These are phyloP conservation scores for Sisyra terminalis DNA, from an alignment of 2,888 invertebrate genomes.

Conservation along the genomic window DNA sequence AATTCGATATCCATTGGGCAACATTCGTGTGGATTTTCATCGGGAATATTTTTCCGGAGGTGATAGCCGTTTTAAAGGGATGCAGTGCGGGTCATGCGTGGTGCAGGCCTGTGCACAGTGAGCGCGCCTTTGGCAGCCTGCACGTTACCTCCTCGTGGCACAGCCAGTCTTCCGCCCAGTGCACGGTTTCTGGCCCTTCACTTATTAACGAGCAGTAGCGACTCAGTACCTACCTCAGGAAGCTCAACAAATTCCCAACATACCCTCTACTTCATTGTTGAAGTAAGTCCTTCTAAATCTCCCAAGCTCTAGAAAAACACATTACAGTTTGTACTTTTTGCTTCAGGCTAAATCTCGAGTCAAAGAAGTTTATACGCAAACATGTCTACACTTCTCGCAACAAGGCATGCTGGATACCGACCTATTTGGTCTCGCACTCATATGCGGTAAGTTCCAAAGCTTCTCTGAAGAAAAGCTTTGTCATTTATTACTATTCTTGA, in stretches of 20 bases:
- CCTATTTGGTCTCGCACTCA: constrained; percentile 70
- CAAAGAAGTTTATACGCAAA: constrained; percentile 66
- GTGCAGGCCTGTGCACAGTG: constrained; percentile 61
- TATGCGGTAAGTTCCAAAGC: constrained; percentile 51
- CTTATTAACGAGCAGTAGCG: constrained; percentile 35
- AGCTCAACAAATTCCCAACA: constrained; percentile 27
- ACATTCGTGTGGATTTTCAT: no score
- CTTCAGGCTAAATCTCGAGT: constrained; percentile 70
- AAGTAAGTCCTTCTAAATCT: constrained; percentile 19
- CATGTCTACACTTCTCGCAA: constrained; percentile 62
- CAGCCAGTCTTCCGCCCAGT: constrained; percentile 35
- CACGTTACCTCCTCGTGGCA: constrained; percentile 34
- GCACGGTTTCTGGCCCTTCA: constrained; percentile 48
- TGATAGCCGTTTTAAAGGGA: constrained; percentile 24
- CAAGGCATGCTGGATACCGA: constrained; percentile 73
- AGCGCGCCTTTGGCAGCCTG: constrained; percentile 67
- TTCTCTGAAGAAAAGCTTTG: not conserved
- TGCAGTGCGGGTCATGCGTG: constrained; percentile 33
- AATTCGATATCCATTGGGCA: no score
- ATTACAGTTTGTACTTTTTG: constrained; percentile 15
- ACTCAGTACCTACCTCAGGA: constrained; percentile 31
- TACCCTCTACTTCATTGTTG: constrained; percentile 34
- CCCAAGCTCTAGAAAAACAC: not conserved
- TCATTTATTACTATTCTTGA: constrained; percentile 15
- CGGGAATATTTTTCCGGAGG: constrained; percentile 14